Evolutionary conservation across 30 jellyfish, hydroid and myxozoan species (phyloP), one percentile per base, ranked within the genome.

Genomic region (Sanderia malayensis): DNA sequence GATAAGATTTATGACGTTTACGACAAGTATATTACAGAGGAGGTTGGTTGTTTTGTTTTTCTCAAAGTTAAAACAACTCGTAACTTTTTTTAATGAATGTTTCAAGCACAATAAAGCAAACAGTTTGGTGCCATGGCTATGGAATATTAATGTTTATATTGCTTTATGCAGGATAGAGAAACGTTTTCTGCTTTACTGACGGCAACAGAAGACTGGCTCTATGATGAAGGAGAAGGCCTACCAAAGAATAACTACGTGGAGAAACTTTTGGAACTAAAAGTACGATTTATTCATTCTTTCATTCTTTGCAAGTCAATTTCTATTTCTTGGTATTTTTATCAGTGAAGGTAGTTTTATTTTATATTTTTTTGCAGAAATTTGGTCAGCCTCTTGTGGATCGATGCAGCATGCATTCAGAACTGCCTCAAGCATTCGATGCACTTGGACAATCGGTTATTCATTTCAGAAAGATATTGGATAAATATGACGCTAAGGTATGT

Each of bases 221-320:
- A 86, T 71, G 97, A 67, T 9, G 99, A 93, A 19, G 99, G 97
- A 0, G 99, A 93, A 37, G 92, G 89, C 7, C 94, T 61, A 31
- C 47, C 45, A 30, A 82, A 71, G 75, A 85, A 68, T 9, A 92
- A 76, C 23, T 93, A 93, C 55, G 81, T 73, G 8, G 94, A 75
- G 22, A 86, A 81, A 74, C 69, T 93, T 33, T 87, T 61, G 23
- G 99, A 87, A 64, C 45, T 93, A 60, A 86, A 93, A 82, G 96
- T 89, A 37, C n/a, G n/a, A n/a, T n/a, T n/a, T n/a, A n/a, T n/a
- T n/a, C n/a, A n/a, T n/a, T n/a, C n/a, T n/a, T n/a, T n/a, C n/a
- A n/a, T n/a, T n/a, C n/a, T n/a, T n/a, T n/a, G n/a, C n/a, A n/a
- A n/a, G n/a, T n/a, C n/a, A n/a, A n/a, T n/a, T n/a, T n/a, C n/a